These are phyloP conservation scores for Nycticryphes semicollaris DNA, from an alignment of 2,113 vertebrate species.

Conservation along the genomic window DNA sequence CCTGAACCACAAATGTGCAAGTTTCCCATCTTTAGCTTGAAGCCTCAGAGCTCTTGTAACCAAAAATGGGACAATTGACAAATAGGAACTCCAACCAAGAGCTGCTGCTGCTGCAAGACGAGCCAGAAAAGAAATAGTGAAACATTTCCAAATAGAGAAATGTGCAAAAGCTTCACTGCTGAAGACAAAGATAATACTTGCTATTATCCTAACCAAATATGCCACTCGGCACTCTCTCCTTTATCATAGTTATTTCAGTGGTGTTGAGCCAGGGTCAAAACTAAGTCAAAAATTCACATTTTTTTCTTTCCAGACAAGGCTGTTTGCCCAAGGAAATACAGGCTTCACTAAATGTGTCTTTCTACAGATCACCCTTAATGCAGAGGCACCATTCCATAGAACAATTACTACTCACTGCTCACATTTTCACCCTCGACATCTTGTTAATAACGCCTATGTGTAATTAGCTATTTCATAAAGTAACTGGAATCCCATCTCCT, in stretches of 20 bases:
- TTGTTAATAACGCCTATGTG: background rate
- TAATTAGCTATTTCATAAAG: background rate
- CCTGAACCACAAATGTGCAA: conserved; percentile 28
- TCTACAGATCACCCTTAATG: background rate
- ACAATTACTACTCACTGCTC: background rate
- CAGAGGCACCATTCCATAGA: background rate
- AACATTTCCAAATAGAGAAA: conserved; percentile 23
- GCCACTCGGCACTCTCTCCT: background rate
- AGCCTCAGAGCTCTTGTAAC: conserved; percentile 19
- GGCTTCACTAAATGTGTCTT: background rate
- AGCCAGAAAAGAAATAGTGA: background rate
- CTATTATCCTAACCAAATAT: background rate
- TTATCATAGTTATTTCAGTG: background rate
- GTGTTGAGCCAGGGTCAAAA: background rate
- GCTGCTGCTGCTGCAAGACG: background rate
- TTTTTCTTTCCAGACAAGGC: background rate
- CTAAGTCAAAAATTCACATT: background rate
- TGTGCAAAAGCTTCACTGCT: background rate
- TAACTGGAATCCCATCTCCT: background rate
- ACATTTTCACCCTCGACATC: background rate
- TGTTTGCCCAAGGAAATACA: background rate
- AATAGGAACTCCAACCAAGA: background rate
- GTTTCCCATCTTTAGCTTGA: conserved; percentile 20
- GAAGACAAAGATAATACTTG: background rate
- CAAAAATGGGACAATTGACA: background rate